phyloP scores from a whole-genome alignment of 2,113 vertebrate species.

The Centropus unirufus region DNA sequence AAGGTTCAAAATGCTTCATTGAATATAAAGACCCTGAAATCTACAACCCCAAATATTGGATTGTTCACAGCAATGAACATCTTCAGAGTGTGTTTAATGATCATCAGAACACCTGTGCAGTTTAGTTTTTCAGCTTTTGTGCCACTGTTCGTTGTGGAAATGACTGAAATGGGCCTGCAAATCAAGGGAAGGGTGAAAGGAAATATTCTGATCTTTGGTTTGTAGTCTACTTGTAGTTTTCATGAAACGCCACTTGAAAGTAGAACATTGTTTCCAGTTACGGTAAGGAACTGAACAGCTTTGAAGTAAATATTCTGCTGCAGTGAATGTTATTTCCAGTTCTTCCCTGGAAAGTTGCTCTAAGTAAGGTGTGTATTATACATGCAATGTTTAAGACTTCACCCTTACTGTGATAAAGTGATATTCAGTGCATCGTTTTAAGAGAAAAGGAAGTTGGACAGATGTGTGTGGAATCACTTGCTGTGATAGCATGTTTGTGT shows the following conservation, averaged over 20 bases:
- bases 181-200: not conserved
- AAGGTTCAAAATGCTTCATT: not conserved
- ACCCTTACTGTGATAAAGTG: not conserved
- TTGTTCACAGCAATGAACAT: not conserved
- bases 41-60: not conserved
- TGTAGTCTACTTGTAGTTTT: slow-evolving; percentile 8
- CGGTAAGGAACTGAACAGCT: not conserved
- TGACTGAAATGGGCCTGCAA: not conserved
- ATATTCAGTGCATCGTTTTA: not conserved
- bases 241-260: not conserved
- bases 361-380: not conserved
- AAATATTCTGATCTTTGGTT: not conserved
- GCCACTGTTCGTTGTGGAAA: not conserved
- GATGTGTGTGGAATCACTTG: not conserved
- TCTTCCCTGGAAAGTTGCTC: not conserved
- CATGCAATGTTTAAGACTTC: not conserved
- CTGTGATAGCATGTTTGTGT: not conserved
- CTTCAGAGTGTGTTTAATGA: not conserved
- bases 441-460: not conserved
- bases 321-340: not conserved
- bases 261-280: not conserved
- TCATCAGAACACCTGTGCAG: accelerated
- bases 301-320: not conserved
- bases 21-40: not conserved
- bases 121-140: not conserved